Base-by-base conservation (phyloP, 1,140 invertebrate species). In the Drosophila miranda region DNA sequence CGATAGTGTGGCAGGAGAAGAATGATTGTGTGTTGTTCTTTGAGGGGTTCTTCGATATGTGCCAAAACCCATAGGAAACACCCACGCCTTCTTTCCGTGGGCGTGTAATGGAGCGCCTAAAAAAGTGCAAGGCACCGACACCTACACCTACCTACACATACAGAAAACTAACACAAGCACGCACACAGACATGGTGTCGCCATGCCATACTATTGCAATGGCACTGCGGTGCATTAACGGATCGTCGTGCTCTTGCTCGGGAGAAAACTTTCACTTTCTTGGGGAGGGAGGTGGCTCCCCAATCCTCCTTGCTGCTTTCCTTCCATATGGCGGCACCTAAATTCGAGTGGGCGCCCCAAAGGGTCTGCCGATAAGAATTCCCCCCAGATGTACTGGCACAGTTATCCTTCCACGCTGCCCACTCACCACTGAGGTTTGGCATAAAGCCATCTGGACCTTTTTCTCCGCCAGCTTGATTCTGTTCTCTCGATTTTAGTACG, bases 371-470 rank as follows among this genome's bases (percentile, higher is more conserved):
- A 38, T 11, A 38, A 38, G 34, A 38, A 13, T 21, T 45, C 16
- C 7, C 42, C 14, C 19, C 16, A 16, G 30, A 13, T 23, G 3
- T 11, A 13, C 11, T 61, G 41, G 8, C 14, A 54, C 2, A n/a
- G 9, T 2, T 2, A 2, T 16, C 11, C 30, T 6, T 6, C 11
- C 26, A 9, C 7, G 6, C 16, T n/a, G 9, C 28, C 5, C 26
- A 46, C 88, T 90, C 75, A 90, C 89, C 89, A 90, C 89, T 50
- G 89, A 90, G 26, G 89, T 90, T 75, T 90, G 89, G 87, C 89
- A 90, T 60, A 90, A 62, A 60, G 89, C 89, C 89, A 89, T 89
- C 56, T 89, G 81, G 45, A 84, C 72, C 81, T 90, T 90, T 71
- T 90, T 90, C 46, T 90, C 89, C 64, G 89, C 89, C 89, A 90